Conservation (phyloP, 2,888 invertebrate genomes). For the Hecatera dysodea region DNA sequence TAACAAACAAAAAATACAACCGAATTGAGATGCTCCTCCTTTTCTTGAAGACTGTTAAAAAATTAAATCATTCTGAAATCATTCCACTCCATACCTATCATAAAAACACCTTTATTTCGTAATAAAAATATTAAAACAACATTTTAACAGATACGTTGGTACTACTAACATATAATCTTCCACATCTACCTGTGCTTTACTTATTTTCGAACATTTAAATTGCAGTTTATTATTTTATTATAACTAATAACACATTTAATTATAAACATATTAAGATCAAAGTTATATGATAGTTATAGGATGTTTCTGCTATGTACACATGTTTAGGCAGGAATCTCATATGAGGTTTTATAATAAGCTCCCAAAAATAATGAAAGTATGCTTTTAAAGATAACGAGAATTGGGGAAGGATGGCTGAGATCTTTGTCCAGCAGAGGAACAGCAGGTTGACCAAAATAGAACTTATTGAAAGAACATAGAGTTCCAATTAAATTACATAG, state of each 20-base stretch:
- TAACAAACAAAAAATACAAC: too few species aligned
- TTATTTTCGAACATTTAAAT: background rate
- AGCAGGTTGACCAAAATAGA: background rate
- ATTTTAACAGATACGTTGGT: background rate
- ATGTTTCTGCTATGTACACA: background rate
- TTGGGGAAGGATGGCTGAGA: background rate
- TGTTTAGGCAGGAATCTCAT: too few species aligned
- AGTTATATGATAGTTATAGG: slow-evolving; percentile 13
- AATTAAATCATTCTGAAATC: too few species aligned
- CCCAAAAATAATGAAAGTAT: background rate
- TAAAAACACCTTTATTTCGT: background rate
- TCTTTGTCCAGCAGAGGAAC: too few species aligned
- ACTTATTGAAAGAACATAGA: background rate
- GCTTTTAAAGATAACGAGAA: background rate
- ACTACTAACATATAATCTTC: background rate
- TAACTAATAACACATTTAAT: slow-evolving; percentile 28
- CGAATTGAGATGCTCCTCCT: too few species aligned
- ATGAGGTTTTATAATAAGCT: background rate
- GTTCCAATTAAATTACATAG: too few species aligned
- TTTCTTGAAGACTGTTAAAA: too few species aligned
- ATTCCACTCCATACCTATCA: background rate
- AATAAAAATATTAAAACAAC: background rate
- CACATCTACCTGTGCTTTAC: background rate
- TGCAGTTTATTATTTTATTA: slow-evolving; percentile 3
- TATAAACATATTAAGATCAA: slow-evolving; percentile 2